Conservation (phyloP, 2,888 invertebrate genomes). For the Chaitophorus viminalis region DNA sequence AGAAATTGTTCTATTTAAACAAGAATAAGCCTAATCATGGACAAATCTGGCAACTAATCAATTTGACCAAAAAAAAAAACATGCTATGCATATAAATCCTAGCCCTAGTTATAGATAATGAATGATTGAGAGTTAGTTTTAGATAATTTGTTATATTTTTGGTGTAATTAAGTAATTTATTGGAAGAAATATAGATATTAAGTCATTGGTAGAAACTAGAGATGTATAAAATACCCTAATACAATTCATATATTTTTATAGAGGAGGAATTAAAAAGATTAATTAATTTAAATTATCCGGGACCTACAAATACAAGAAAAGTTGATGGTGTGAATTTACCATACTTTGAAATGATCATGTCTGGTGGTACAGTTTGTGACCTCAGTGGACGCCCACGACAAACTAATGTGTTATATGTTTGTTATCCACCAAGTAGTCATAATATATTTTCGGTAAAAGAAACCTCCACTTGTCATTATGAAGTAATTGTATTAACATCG, state of each 20-base stretch:
- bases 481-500: slow-evolving; percentile 88
- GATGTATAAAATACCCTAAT: neutral
- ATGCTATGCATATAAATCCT: no score
- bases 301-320: slow-evolving; percentile 68
- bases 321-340: slow-evolving; percentile 90
- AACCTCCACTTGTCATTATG: slow-evolving; percentile 93
- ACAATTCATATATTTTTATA: neutral
- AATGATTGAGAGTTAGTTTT: no score
- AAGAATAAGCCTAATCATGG: no score
- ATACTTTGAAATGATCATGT: slow-evolving; percentile 86
- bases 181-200: no score
- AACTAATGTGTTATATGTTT: slow-evolving; percentile 87
- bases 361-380: slow-evolving; percentile 91
- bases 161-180: neutral
- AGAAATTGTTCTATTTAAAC: no score
- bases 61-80: no score
- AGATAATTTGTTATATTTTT: no score
- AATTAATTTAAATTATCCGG: slow-evolving; percentile 46
- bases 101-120: no score
- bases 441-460: slow-evolving; percentile 94
- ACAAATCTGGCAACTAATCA: no score
- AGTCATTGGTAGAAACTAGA: no score
- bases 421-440: slow-evolving; percentile 87
- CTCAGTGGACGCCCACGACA: slow-evolving; percentile 84
- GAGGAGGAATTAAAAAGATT: slow-evolving; percentile 50